Evolutionary conservation across 2,888 invertebrate genomes (phyloP).

Genomic region (Rotaria socialis): DNA sequence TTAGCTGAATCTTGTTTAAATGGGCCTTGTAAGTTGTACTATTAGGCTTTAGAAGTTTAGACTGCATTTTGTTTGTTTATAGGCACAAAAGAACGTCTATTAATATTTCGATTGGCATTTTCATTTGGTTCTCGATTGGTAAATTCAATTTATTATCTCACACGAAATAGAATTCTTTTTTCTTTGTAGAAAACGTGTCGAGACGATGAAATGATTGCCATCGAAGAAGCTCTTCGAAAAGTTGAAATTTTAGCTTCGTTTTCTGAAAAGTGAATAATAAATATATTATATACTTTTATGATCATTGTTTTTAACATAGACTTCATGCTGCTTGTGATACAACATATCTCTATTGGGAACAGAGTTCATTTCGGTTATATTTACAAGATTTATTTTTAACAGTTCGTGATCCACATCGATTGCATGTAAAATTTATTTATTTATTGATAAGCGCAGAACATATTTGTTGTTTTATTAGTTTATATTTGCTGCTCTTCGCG

Average conservation of each 20-base stretch:
- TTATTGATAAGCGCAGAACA: not conserved
- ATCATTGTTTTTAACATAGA: slow-evolving; percentile 49
- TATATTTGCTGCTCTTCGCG: slow-evolving; percentile 62
- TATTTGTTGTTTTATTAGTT: slow-evolving; percentile 58
- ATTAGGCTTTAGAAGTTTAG: slow-evolving; percentile 52
- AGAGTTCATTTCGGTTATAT: slow-evolving; percentile 69
- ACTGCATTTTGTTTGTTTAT: slow-evolving; percentile 55
- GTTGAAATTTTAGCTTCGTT: slow-evolving; percentile 12
- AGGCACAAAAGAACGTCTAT: slow-evolving; percentile 26
- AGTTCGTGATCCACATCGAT: slow-evolving; percentile 67
- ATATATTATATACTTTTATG: no score
- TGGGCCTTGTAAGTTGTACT: slow-evolving; percentile 55
- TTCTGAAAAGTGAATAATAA: not conserved
- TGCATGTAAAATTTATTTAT: slow-evolving; percentile 61
- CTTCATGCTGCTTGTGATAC: slow-evolving; percentile 69
- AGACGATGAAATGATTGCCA: not conserved
- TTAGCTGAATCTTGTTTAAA: slow-evolving; percentile 64
- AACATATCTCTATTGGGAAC: slow-evolving; percentile 73
- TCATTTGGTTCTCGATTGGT: slow-evolving; percentile 26
- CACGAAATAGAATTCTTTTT: no score
- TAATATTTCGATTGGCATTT: slow-evolving; percentile 16
- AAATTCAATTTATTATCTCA: not conserved
- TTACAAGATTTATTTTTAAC: slow-evolving; percentile 70
- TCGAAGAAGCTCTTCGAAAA: slow-evolving; percentile 12
- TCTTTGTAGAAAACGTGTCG: not conserved